Conservation (phyloP, 2,113 vertebrate genomes). For the Oenanthe oenanthe region DNA sequence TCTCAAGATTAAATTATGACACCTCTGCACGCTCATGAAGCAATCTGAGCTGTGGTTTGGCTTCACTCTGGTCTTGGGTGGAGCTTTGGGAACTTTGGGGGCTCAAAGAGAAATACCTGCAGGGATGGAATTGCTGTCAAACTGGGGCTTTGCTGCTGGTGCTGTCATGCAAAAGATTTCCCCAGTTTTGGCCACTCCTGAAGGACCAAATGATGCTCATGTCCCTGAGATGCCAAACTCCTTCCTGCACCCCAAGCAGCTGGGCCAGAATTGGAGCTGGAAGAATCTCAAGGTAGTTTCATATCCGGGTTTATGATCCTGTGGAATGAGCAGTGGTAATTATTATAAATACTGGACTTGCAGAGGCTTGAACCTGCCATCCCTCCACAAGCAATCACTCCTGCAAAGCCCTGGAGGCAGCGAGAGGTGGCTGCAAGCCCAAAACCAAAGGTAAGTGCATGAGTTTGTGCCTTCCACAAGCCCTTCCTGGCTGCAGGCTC, state of each 20-base stretch:
- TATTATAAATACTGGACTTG: slow-evolving; percentile 58
- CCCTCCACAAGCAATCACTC: not conserved
- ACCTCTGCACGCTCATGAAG: not conserved
- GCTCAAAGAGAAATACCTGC: not conserved
- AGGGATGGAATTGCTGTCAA: not conserved
- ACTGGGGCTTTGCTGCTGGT: not conserved
- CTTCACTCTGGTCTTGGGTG: not conserved
- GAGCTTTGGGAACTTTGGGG: not conserved
- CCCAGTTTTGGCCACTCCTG: not conserved
- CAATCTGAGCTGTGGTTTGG: not conserved
- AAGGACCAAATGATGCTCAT: not conserved
- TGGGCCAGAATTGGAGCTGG: not conserved
- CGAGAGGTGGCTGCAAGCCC: not conserved
- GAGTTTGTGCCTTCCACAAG: not conserved
- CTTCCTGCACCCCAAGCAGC: not conserved
- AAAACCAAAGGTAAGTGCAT: slow-evolving; percentile 50
- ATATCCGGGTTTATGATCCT: not conserved
- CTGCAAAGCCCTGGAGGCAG: slow-evolving; percentile 28
- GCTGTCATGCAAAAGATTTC: not conserved
- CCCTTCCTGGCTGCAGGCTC: not conserved
- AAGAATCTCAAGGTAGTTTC: not conserved
- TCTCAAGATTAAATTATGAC: not conserved
- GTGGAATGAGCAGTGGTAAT: slow-evolving; percentile 37
- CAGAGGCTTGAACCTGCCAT: slow-evolving; percentile 73
- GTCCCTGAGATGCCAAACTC: not conserved